Evolutionary conservation across 1,140 invertebrate genomes (phyloP).

Genomic region (Araneus ventricosus): DNA sequence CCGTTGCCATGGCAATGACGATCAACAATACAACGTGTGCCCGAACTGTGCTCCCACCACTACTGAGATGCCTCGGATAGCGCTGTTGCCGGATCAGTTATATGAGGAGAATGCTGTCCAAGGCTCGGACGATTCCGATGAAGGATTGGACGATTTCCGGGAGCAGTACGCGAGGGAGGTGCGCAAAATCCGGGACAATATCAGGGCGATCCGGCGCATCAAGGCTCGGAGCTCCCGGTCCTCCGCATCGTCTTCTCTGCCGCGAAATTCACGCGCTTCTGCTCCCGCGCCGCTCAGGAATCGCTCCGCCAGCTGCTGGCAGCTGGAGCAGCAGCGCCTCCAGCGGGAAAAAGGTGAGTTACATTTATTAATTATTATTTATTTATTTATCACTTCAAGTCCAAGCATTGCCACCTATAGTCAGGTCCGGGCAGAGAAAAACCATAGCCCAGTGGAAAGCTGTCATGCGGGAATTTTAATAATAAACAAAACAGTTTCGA

Average conservation of each 20-base stretch:
- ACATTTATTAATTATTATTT: slow-evolving; percentile 4
- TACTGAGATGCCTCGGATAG: slow-evolving; percentile 59
- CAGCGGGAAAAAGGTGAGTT: slow-evolving; percentile 60
- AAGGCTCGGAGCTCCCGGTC: slow-evolving; percentile 54
- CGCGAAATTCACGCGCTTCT: not conserved
- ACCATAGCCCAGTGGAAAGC: too few species aligned
- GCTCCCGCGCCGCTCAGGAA: slow-evolving; percentile 19
- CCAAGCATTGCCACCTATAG: too few species aligned
- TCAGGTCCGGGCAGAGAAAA: too few species aligned
- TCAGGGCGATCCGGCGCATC: slow-evolving; percentile 67
- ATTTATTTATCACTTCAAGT: not conserved
- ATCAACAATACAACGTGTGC: slow-evolving; percentile 45
- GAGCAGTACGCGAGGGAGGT: slow-evolving; percentile 67
- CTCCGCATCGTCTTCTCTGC: slow-evolving; percentile 45
- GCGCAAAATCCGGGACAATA: slow-evolving; percentile 70
- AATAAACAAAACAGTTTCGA: too few species aligned
- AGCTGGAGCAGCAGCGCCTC: slow-evolving; percentile 62
- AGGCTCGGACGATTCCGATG: slow-evolving; percentile 44
- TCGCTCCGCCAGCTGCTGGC: slow-evolving; percentile 63
- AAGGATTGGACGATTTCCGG: slow-evolving; percentile 6
- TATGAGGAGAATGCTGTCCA: slow-evolving; percentile 53
- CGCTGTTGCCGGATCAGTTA: slow-evolving; percentile 67
- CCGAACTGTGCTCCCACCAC: too few species aligned
- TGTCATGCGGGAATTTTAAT: too few species aligned
- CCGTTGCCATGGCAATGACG: slow-evolving; percentile 66